Conservation (phyloP, 2,797 vertebrate species). For the Arctocebus calabarensis region DNA sequence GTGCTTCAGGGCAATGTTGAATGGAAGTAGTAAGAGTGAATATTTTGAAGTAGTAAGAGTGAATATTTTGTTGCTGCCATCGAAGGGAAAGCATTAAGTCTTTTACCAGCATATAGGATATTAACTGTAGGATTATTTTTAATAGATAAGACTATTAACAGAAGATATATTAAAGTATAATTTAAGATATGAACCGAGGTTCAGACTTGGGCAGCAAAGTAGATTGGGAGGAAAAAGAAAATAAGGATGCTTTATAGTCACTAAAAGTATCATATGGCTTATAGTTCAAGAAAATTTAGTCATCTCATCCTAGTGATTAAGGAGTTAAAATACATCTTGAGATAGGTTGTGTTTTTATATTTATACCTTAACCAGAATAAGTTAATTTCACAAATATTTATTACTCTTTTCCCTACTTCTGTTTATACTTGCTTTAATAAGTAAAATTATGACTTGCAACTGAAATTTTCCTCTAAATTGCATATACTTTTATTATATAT, state of each 20-base stretch:
- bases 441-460: neutral
- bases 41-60: neutral
- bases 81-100: neutral
- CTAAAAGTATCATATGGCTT: neutral
- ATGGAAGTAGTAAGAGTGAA: neutral
- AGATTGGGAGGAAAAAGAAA: constrained; percentile 18
- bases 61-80: neutral
- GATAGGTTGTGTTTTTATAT: neutral
- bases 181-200: constrained; percentile 3
- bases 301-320: neutral
- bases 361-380: neutral
- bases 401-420: neutral
- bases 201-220: neutral
- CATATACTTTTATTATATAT: neutral
- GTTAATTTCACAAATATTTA: neutral
- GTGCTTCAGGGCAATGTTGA: neutral
- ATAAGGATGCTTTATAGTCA: neutral
- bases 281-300: neutral
- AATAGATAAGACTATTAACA: neutral
- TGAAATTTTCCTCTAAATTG: neutral
- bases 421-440: constrained; percentile 18
- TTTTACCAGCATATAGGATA: neutral
- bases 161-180: neutral
- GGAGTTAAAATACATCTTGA: neutral
- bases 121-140: neutral